Evolutionary conservation across 1,140 invertebrate genomes (phyloP), one percentile per base, ranked within the genome.

Genomic region (Bombus balteatus): DNA sequence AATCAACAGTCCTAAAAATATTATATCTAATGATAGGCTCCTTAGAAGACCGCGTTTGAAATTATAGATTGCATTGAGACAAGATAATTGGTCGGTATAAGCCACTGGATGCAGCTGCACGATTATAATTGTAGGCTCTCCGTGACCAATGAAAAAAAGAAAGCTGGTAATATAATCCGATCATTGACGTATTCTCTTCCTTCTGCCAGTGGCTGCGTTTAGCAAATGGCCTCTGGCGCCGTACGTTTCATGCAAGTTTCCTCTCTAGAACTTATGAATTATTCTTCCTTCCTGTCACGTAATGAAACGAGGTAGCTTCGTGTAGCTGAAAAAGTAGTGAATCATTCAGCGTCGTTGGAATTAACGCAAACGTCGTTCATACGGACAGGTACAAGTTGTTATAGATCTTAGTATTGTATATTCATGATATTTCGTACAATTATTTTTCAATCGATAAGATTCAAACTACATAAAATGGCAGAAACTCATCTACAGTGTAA

Each of bases 21-120:
- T 93, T 88, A 82, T 86, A 81, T 90, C 90, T 93, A 93, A 94
- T 93, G 88, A 93, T 90, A 93, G 91, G 92, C 85, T 75, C 79
- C 86, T 88, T 80, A 76, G 82, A 47, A 85, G 79, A 68, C 47
- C 65, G 78, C 59, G 79, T 70, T 87, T 74, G 73, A 87, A 92
- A 93, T 88, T 89, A 87, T 91, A 93, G 90, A 93, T 93, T 91
- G 93, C 83, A 85, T 88, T 79, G 77, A 84, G 90, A 93, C 91
- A 90, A 85, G 91, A 90, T 93, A 93, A 94, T 93, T 92, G 92
- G 74, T 76, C 81, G 75, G 81, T 76, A 81, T 18, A 43, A 88
- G 76, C 86, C 74, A 85, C 70, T 87, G 80, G 87, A 62, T 85
- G 89, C 92, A 92, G 91, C 92, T 92, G 93, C 86, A 12, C 87